These are phyloP conservation scores for Lipophrys pholis DNA, from an alignment of 2,113 vertebrate genomes.

Conservation along the genomic window DNA sequence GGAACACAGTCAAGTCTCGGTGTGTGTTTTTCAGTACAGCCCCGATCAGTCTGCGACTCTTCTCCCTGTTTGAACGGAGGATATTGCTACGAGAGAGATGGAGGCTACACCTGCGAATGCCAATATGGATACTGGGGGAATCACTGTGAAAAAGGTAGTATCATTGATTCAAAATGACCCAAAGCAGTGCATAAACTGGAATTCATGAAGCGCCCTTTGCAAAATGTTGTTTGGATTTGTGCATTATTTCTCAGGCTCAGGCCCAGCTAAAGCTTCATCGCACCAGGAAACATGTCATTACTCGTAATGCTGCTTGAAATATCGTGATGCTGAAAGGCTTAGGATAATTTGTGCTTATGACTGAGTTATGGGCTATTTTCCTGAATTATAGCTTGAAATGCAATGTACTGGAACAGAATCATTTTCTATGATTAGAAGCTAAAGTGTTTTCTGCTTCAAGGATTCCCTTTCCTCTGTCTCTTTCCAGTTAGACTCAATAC, in stretches of 20 bases:
- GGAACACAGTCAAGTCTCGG: constrained; percentile 78
- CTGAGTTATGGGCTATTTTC: constrained; percentile 50
- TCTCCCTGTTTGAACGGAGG: constrained; percentile 96
- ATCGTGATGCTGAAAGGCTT: constrained; percentile 58
- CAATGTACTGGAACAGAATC: constrained; percentile 50
- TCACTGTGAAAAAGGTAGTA: constrained; percentile 94
- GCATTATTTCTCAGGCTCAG: constrained; percentile 26
- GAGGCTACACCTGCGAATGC: constrained; percentile 92
- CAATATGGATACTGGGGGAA: constrained; percentile 89
- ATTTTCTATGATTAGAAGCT: constrained; percentile 49
- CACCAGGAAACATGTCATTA: constrained; percentile 58
- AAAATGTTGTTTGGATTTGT: constrained; percentile 26
- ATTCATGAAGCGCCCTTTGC: neutral
- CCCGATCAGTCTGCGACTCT: constrained; percentile 93
- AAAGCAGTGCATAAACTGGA: neutral
- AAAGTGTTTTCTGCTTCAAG: constrained; percentile 44
- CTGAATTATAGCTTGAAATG: constrained; percentile 46
- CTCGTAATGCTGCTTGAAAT: constrained; percentile 58
- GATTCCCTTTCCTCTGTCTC: constrained; percentile 58
- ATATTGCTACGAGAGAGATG: constrained; percentile 89
- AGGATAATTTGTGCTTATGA: constrained; percentile 52
- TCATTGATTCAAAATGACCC: neutral
- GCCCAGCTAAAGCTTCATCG: constrained; percentile 27
- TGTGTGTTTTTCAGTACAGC: constrained; percentile 89
- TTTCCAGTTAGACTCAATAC: constrained; percentile 90